These are phyloP conservation scores for Gerosis bhagava DNA, from an alignment of 2,888 invertebrate genomes.

Conservation along the genomic window DNA sequence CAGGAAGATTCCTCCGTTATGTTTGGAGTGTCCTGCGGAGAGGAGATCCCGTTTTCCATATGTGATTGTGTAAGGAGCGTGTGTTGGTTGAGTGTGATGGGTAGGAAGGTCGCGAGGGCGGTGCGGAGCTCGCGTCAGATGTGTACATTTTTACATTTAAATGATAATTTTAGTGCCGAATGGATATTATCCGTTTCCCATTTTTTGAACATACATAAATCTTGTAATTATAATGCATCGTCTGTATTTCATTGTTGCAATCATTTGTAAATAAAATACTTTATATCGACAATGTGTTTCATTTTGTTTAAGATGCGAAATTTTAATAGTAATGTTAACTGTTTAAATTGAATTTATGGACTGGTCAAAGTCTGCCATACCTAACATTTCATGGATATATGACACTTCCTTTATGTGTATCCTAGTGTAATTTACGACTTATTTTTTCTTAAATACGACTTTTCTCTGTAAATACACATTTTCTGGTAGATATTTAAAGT, in stretches of 20 bases:
- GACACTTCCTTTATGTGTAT: too few species aligned
- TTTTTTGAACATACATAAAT: constrained; percentile 75
- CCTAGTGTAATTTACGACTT: too few species aligned
- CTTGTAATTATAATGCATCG: constrained; percentile 81
- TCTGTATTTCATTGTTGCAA: constrained; percentile 82
- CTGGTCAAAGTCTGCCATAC: too few species aligned
- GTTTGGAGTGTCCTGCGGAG: constrained; percentile 4
- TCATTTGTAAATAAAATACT: constrained; percentile 82
- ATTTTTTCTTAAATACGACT: too few species aligned
- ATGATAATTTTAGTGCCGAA: constrained; percentile 77
- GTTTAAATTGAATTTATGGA: too few species aligned
- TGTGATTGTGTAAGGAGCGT: constrained; percentile 29
- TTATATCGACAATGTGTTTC: constrained; percentile 34
- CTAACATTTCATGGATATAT: too few species aligned
- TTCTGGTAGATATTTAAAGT: too few species aligned
- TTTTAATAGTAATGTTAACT: background rate
- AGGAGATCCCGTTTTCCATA: constrained; percentile 28
- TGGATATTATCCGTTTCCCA: constrained; percentile 79
- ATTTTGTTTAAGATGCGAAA: constrained; percentile 12
- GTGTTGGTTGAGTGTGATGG: too few species aligned
- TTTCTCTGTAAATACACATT: too few species aligned
- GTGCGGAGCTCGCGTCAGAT: constrained; percentile 50
- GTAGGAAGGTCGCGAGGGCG: constrained; percentile 39
- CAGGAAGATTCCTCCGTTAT: background rate
- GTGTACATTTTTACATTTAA: constrained; percentile 74